Conservation (phyloP, 2,888 invertebrate genomes). For the Phaonia tiefii region DNA sequence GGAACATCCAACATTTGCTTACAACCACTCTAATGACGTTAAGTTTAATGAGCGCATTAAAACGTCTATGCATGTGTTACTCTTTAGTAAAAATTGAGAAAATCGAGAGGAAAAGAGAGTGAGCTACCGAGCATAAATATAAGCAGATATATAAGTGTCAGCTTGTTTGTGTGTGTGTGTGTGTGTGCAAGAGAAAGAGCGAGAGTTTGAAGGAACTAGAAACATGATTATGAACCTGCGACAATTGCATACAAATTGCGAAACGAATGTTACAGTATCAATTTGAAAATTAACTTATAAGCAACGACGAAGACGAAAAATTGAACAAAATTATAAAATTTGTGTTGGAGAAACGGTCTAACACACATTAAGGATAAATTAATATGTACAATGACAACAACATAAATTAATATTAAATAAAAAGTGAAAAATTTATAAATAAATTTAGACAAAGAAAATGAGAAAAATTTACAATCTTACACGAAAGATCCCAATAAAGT, state of each 20-base stretch:
- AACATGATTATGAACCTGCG: conserved; percentile 58
- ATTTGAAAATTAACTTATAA: conserved; percentile 61
- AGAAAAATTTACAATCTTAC: not conserved
- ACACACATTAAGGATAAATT: not conserved
- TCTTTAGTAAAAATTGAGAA: not conserved
- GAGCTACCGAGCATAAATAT: too few relatives aligned
- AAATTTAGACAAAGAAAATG: not conserved
- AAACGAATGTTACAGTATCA: conserved; percentile 63
- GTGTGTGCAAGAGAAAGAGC: conserved; percentile 7
- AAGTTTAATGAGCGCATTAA: too few relatives aligned
- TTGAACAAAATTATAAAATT: conserved; percentile 11
- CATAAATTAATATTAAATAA: not conserved
- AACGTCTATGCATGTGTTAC: too few relatives aligned
- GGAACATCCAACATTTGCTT: too few relatives aligned
- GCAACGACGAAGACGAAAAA: conserved; percentile 53
- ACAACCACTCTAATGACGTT: too few relatives aligned
- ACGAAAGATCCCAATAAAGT: not conserved
- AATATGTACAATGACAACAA: not conserved
- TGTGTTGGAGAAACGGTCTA: not conserved
- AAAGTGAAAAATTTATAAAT: not conserved
- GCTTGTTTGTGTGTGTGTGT: too few relatives aligned
- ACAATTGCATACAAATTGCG: conserved; percentile 66
- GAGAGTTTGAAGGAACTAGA: conserved; percentile 17
- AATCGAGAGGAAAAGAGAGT: not conserved
- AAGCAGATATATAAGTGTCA: too few relatives aligned